These are phyloP conservation scores for Protaetia brevitarsis DNA, from an alignment of 1,140 invertebrate species.

Conservation along the genomic window DNA sequence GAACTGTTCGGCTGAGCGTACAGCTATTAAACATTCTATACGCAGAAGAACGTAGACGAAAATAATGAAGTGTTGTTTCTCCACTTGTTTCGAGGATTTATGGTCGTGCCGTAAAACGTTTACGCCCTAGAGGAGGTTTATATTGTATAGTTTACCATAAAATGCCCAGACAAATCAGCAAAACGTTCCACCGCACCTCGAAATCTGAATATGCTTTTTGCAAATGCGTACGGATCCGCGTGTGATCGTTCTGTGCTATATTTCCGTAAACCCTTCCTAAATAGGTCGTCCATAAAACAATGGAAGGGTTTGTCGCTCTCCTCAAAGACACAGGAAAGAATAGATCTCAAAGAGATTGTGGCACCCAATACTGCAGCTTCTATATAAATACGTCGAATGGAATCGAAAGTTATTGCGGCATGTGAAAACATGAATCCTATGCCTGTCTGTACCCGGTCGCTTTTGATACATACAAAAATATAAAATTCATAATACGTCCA, in stretches of 20 bases:
- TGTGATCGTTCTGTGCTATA: neutral
- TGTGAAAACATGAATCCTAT: too few relatives aligned
- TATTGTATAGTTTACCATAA: conserved; percentile 12
- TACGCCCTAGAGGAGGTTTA: neutral
- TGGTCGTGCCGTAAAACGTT: conserved; percentile 14
- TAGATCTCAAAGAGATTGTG: too few relatives aligned
- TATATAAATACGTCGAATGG: too few relatives aligned
- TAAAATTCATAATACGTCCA: too few relatives aligned
- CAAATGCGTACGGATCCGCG: neutral
- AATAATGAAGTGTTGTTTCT: conserved; percentile 14
- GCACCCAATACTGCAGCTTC: too few relatives aligned
- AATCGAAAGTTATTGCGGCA: too few relatives aligned
- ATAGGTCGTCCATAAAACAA: neutral
- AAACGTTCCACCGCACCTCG: neutral
- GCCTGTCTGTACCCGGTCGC: too few relatives aligned
- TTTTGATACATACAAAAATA: too few relatives aligned
- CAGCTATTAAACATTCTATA: conserved; percentile 1
- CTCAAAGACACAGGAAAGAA: neutral
- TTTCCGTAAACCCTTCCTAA: neutral
- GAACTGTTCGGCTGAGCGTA: neutral
- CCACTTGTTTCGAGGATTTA: conserved; percentile 9
- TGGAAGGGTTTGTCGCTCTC: conserved; percentile 3
- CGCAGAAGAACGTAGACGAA: conserved; percentile 8
- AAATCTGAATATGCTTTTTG: conserved; percentile 15
- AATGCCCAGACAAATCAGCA: conserved; percentile 11